phyloP scores from a whole-genome alignment of 2,113 vertebrate genomes.

The Lepus europaeus region DNA sequence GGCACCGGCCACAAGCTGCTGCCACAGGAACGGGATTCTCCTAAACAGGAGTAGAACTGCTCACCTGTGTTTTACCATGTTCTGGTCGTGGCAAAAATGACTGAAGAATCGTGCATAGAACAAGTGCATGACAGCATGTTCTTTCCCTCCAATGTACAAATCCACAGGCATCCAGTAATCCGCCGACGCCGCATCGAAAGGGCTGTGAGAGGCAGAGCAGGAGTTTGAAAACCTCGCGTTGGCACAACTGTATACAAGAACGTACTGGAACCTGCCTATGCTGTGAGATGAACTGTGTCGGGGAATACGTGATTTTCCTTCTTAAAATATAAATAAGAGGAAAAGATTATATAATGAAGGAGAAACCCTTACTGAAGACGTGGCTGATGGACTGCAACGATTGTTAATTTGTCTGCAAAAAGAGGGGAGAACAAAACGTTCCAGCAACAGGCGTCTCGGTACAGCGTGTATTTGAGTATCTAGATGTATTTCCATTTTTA shows the following conservation, averaged over 20 bases:
- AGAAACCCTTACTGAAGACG: conserved; percentile 5
- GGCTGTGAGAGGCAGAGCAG: conserved; percentile 86
- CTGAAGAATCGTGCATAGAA: conserved; percentile 97
- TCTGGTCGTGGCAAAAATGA: conserved; percentile 95
- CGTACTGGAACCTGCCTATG: accelerated
- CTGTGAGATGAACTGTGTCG: not conserved
- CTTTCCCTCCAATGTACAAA: conserved; percentile 96
- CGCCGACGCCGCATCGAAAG: conserved; percentile 89
- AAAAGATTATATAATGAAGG: conserved; percentile 23
- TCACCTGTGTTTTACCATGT: conserved; percentile 94
- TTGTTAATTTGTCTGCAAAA: not conserved
- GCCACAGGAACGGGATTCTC: not conserved
- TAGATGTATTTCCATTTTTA: not conserved
- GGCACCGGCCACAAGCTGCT: not conserved
- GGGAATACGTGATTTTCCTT: conserved; percentile 5
- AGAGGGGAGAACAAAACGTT: not conserved
- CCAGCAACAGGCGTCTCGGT: not conserved
- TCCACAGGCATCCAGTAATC: conserved; percentile 98
- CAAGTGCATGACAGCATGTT: conserved; percentile 98
- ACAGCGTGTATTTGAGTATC: not conserved
- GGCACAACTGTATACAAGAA: not conserved
- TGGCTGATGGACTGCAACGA: not conserved
- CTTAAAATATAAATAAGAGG: not conserved
- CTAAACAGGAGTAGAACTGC: not conserved
- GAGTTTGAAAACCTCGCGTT: not conserved